Percentiles rank a stretch among this genome's conserved stretches.
Evolutionary conservation across 64 coral and sea anemone species (phyloP).

Genomic region (Montipora efflorescens): DNA sequence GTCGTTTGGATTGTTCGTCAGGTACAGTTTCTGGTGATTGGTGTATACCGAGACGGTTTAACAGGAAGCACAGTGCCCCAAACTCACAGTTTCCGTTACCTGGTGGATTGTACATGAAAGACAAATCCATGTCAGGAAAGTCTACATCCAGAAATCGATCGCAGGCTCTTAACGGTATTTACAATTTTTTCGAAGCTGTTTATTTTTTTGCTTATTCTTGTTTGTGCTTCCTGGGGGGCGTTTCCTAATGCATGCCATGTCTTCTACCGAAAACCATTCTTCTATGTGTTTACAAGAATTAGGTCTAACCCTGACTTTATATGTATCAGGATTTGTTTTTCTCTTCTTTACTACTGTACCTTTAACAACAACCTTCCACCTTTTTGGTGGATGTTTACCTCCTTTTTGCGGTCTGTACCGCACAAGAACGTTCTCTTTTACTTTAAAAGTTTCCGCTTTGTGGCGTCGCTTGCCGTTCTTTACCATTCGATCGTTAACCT

Average conservation of each 20-base stretch:
- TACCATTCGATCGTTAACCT: slow-evolving; percentile 50
- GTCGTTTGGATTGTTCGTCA: slow-evolving; percentile 51
- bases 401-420: slow-evolving; percentile 10
- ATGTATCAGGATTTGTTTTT: slow-evolving; percentile 21
- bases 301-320: not conserved
- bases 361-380: not conserved
- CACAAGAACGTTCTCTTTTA: not conserved
- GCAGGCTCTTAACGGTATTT: not conserved
- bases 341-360: slow-evolving; percentile 9
- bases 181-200: slow-evolving; percentile 18
- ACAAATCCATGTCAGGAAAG: slow-evolving; percentile 30
- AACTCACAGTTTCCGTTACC: slow-evolving; percentile 56
- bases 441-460: slow-evolving; percentile 29
- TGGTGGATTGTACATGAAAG: slow-evolving; percentile 46
- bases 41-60: slow-evolving; percentile 35
- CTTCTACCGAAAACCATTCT: no score
- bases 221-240: no score
- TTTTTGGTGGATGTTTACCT: not conserved
- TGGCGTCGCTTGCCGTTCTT: slow-evolving; percentile 28
- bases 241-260: no score
- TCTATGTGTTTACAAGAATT: no score
- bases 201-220: no score
- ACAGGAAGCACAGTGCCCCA: slow-evolving; percentile 8
- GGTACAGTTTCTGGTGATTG: slow-evolving; percentile 31
- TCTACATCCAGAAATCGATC: slow-evolving; percentile 50